Base-by-base conservation (phyloP, 1,140 invertebrate species). In the Drosophila saltans region DNA sequence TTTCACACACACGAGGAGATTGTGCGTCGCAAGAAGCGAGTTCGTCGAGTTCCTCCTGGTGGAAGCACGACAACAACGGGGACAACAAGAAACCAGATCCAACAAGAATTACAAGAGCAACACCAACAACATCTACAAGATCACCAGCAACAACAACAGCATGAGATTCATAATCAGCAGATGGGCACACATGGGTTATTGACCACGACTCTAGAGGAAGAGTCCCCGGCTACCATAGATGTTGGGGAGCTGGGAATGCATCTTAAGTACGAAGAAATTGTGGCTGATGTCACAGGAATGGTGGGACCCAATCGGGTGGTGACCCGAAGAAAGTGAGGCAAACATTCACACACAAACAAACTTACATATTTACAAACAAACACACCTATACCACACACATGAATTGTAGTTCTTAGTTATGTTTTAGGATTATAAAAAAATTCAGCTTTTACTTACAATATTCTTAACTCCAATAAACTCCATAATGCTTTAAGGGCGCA, bases 1-100 rank as follows among this genome's bases (percentile, higher is more conserved):
- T 92, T 81, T 56, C 92, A 92, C 63, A 92, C 91, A 6, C 92
- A 92, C 61, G 91, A 92, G 57, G 91, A 92, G 66, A 92, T 92
- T 66, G 90, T 92, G 21, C 76, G 82, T 0, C 77, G 92, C 33
- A 92, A 92, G 63, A 92, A 92, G 52, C 75, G 92, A 1, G 88
- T 89, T 2, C 81, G 86, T 10, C 84, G 84, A 3, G 69, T 89
- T 3, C 84, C 84, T 1, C 69, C 72, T 0, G 64, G 63, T 2
- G 82, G 75, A 10, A 55, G 4, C 21, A 61, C 33, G 8, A 10
- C 45, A 9, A 26, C 45, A 10, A 26, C 45, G 45, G 45, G 45
- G 9, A 48, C 45, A 16, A 26, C 21, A 10, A 52, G 45, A 52
- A 21, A 52, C 6, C 70, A 80, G 26, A 72, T 66, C 7, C 75